Conservation (phyloP, 2,113 vertebrate genomes). For the Tautogolabrus adspersus region DNA sequence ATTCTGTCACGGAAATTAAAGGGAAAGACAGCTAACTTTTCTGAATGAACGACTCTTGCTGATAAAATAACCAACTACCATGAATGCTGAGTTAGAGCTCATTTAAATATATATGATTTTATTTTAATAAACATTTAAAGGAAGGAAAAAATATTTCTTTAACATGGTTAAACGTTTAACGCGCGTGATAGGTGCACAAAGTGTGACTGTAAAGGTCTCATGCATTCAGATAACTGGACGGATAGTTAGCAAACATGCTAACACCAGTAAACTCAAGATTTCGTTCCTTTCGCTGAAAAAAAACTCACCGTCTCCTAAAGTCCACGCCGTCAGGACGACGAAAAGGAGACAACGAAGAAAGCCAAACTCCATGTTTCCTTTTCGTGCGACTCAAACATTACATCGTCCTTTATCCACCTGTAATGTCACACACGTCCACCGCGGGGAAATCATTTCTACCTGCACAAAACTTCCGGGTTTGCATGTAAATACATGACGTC, state of each 20-base stretch:
- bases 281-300: not conserved
- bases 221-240: not conserved
- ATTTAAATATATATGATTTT: not conserved
- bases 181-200: too few relatives aligned
- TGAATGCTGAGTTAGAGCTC: not conserved
- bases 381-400: slow-evolving; percentile 24
- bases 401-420: slow-evolving; percentile 36
- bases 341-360: slow-evolving; percentile 53
- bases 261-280: not conserved
- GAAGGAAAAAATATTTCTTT: too few relatives aligned
- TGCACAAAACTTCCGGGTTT: slow-evolving; percentile 48
- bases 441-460: not conserved
- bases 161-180: not conserved
- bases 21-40: not conserved
- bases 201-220: not conserved
- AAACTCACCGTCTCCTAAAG: slow-evolving; percentile 64
- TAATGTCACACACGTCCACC: not conserved
- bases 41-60: not conserved
- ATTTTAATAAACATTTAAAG: too few relatives aligned
- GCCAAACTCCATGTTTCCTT: slow-evolving; percentile 58
- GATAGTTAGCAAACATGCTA: slow-evolving; percentile 52
- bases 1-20: not conserved
- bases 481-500: slow-evolving; percentile 49
- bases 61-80: too few relatives aligned
- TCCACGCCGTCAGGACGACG: slow-evolving; percentile 30